These are phyloP conservation scores for Lampropteryx suffumata DNA, from an alignment of 2,888 invertebrate species.

Conservation along the genomic window DNA sequence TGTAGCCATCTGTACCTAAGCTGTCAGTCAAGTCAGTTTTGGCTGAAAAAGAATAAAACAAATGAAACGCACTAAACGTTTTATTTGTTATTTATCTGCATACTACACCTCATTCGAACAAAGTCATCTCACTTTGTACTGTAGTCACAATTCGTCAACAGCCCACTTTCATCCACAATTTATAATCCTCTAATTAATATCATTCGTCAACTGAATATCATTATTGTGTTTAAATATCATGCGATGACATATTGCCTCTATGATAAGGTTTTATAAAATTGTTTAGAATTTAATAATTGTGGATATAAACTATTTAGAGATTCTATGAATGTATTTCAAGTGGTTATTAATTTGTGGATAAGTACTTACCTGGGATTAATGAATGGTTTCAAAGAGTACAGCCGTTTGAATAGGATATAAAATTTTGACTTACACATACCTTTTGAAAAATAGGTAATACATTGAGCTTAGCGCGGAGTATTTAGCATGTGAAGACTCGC, in stretches of 20 bases:
- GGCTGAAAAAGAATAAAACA: too few relatives aligned
- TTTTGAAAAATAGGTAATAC: too few relatives aligned
- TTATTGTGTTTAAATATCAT: conserved; percentile 14
- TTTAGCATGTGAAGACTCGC: too few relatives aligned
- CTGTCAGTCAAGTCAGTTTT: too few relatives aligned
- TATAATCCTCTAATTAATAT: conserved; percentile 27
- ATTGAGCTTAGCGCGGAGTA: too few relatives aligned
- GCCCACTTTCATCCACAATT: conserved; percentile 47
- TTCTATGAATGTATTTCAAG: not conserved
- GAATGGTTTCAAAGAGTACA: conserved; percentile 1
- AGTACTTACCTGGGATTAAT: not conserved
- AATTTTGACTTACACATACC: too few relatives aligned
- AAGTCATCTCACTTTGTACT: conserved; percentile 51
- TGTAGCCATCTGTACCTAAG: too few relatives aligned
- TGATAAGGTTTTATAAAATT: conserved; percentile 16
- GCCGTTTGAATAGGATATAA: conserved; percentile 2
- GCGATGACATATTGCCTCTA: conserved; percentile 26
- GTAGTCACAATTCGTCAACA: conserved; percentile 59
- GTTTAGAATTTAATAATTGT: conserved; percentile 14
- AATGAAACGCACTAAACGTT: too few relatives aligned
- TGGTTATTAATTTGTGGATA: too few relatives aligned
- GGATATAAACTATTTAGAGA: too few relatives aligned
- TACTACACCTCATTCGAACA: conserved; percentile 35
- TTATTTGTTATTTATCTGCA: conserved; percentile 43
- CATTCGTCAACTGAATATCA: conserved; percentile 20